phyloP scores from a whole-genome alignment of 2,113 vertebrate species.

The Notothenia coriiceps region DNA sequence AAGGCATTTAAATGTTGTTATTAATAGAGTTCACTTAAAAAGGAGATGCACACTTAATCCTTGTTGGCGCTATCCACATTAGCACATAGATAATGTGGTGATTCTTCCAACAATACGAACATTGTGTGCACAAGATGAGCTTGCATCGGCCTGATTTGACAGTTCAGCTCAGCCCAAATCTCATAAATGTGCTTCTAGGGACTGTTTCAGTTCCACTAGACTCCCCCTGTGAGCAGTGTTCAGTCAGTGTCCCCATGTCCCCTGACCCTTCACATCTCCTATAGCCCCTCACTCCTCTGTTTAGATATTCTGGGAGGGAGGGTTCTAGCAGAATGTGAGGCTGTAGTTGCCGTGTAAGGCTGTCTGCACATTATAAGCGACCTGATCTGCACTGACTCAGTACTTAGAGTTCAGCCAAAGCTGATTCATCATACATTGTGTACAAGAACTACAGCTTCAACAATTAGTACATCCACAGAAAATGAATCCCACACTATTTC shows the following conservation, averaged over 20 bases:
- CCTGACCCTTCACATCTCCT: background rate
- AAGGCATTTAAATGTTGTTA: too few species aligned
- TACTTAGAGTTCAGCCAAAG: background rate
- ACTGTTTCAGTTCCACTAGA: background rate
- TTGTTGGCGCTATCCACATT: background rate
- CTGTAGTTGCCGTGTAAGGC: background rate
- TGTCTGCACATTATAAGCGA: background rate
- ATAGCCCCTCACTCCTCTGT: background rate
- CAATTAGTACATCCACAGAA: too few species aligned
- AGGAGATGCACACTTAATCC: background rate
- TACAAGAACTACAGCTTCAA: background rate
- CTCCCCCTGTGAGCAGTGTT: background rate
- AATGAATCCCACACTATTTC: too few species aligned
- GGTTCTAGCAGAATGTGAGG: background rate
- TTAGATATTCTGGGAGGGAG: background rate
- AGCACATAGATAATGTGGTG: background rate
- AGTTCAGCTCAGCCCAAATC: background rate
- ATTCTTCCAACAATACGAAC: too few species aligned
- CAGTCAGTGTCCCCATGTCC: background rate
- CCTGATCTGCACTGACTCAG: slow-evolving; percentile 9
- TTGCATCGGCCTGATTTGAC: background rate
- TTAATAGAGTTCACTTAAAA: background rate
- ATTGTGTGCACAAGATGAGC: background rate
- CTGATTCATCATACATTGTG: slow-evolving; percentile 10
- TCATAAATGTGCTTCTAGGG: background rate